These are phyloP conservation scores for Himalopsyche japonica DNA, from an alignment of 2,888 invertebrate genomes.

Conservation along the genomic window DNA sequence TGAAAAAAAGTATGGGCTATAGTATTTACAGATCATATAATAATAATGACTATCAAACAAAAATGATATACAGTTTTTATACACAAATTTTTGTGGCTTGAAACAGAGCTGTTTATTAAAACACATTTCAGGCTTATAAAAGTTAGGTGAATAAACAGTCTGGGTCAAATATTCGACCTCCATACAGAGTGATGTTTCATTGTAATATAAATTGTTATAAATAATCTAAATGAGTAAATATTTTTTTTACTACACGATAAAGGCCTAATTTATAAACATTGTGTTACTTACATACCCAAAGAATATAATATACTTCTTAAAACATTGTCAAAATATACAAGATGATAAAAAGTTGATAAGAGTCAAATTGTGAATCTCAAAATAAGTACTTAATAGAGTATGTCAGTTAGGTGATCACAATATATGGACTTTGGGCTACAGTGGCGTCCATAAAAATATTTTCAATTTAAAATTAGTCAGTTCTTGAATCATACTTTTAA, in stretches of 20 bases:
- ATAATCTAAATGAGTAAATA: constrained; percentile 22
- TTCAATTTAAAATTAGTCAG: too few species aligned
- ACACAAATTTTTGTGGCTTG: background rate
- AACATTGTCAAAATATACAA: too few species aligned
- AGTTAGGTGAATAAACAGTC: background rate
- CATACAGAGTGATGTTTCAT: background rate
- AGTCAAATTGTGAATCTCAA: too few species aligned
- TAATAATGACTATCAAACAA: background rate
- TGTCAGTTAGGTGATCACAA: too few species aligned
- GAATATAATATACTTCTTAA: too few species aligned
- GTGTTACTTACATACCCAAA: background rate
- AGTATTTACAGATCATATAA: background rate
- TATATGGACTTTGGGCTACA: too few species aligned
- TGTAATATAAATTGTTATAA: constrained; percentile 4
- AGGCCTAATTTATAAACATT: background rate
- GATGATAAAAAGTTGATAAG: too few species aligned
- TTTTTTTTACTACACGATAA: constrained; percentile 16
- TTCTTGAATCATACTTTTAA: too few species aligned
- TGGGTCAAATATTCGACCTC: background rate
- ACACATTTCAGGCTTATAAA: background rate
- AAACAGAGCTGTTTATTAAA: background rate
- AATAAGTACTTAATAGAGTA: too few species aligned
- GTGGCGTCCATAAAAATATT: too few species aligned
- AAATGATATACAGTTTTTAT: background rate
- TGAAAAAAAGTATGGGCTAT: background rate